Evolutionary conservation across 2,797 vertebrate genomes (phyloP), one percentile per base, ranked within the genome.

Genomic region (Oophaga sylvatica): DNA sequence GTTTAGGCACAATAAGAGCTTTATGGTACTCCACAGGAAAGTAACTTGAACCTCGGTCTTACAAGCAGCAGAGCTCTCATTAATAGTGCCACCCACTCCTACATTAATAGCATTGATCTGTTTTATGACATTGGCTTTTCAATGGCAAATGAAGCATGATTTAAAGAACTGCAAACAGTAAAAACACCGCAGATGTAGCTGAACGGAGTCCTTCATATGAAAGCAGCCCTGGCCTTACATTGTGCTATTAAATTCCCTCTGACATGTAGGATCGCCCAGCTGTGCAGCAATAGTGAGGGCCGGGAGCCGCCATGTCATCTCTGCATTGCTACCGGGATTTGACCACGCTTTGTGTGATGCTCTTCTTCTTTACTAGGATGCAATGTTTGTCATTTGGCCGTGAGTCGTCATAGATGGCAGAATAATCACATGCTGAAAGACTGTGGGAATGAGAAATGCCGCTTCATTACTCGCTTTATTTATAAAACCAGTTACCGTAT

Each of bases 81-180:
- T 88, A 88, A 85, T 80, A 87, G 80, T 87, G 59, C 83, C 83
- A 88, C 83, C 87, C 83, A 85, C 78, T 41, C 62, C 57, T 84
- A 19, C 20, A 59, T 82, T 90, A 81, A 87, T 62, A 78, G 87
- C 65, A 63, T 79, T 90, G 83, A 13, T 81, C 80, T 90, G 79
- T 71, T 82, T 92, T 93, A 22, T 90, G 76, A 79, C 87, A 65
- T 57, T 80, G 35, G 62, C 29, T 68, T 84, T 85, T 62, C 59
- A n/a, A 81, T 45, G 19, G 31, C 79, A 81, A 68, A 59, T 80
- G 48, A 68, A 88, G 45, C 20, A 77, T 70, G 31, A 76, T 76
- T 89, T 85, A 59, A 67, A 59, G 80, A 85, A 59, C 29, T 79
- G 68, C 80, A 35, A 73, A 62, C 63, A 85, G 81, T 88, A 77